Base-by-base conservation (phyloP, 1,140 invertebrate species). In the Muscidifurax raptorellus region DNA sequence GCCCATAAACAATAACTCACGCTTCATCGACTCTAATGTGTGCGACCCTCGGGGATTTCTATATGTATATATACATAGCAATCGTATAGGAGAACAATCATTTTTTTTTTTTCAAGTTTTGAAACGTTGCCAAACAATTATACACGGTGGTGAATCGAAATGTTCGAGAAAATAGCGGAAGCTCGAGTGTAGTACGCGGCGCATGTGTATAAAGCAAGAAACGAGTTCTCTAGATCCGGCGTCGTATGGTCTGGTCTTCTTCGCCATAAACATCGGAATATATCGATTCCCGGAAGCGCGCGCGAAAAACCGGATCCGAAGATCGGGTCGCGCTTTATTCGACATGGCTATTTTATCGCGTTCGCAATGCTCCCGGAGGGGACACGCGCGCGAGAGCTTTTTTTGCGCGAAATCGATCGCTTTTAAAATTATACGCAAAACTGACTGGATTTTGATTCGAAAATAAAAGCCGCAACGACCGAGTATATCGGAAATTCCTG, bases 1-100 rank as follows among this genome's bases (percentile, higher is more conserved):
- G 87, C 88, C 85, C 88, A 90, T 90, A 90, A 90, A 91, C 89
- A 90, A 91, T 91, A 91, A 91, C 88, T 90, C 88, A 89, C 88
- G 89, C 89, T 90, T 89, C 87, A 85, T 89, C 32, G 25, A 30
- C 66, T 69, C 66, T 18, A 22, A 59, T 59, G n/a, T 40, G 52
- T 18, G 18, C 6, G 22, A 7, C 22, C 52, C 52, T 59, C 3
- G 0, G 52, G 52, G 22, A 59, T 59, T 59, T 3, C 52, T 36
- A 7, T 40, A 40, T 0, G 36, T n/a, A n/a, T n/a, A n/a, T n/a
- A n/a, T n/a, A n/a, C n/a, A n/a, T 13, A 47, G 12, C 12, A 47
- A 47, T 47, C 44, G 44, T 47, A 12, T 13, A 1, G 15, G 44
- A 6, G 40, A 47, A 13, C 13, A 0, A 59, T 22, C 18, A 18